phyloP scores from a whole-genome alignment of 2,888 invertebrate species.

The Agonum fuliginosum region DNA sequence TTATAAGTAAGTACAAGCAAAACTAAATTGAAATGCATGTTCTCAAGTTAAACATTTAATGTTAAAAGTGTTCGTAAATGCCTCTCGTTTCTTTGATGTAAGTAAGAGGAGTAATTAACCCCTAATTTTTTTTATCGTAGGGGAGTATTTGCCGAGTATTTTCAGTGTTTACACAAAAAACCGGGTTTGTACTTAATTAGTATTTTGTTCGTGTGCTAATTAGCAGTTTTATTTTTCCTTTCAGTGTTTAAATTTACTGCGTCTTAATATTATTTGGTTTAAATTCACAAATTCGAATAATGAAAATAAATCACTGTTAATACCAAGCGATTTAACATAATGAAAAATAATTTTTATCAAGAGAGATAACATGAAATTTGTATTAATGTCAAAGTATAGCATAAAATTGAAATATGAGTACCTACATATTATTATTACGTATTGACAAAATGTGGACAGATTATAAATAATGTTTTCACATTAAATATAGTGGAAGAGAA shows the following conservation, averaged over 20 bases:
- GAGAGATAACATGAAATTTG: neutral
- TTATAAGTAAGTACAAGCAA: too few species aligned
- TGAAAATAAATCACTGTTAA: neutral
- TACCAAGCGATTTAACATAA: neutral
- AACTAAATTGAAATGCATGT: too few species aligned
- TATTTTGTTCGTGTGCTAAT: neutral
- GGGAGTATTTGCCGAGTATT: neutral
- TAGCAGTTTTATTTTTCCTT: neutral
- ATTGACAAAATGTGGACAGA: neutral
- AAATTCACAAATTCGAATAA: neutral
- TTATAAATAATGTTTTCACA: neutral
- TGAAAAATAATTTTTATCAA: neutral
- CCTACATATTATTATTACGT: too few species aligned
- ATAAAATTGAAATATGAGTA: constrained; percentile 3
- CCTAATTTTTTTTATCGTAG: neutral
- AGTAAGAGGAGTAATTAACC: neutral
- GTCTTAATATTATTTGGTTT: neutral
- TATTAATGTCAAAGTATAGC: constrained; percentile 3
- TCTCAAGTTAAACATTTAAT: too few species aligned
- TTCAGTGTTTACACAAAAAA: neutral
- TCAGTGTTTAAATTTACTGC: neutral
- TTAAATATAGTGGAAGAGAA: neutral
- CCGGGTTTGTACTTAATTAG: neutral
- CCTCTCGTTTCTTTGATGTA: neutral
- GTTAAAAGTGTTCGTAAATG: too few species aligned